Percentiles rank a stretch among this genome's conserved stretches.
Conservation (phyloP, 2,797 vertebrate species). For the Botia kubotai region DNA sequence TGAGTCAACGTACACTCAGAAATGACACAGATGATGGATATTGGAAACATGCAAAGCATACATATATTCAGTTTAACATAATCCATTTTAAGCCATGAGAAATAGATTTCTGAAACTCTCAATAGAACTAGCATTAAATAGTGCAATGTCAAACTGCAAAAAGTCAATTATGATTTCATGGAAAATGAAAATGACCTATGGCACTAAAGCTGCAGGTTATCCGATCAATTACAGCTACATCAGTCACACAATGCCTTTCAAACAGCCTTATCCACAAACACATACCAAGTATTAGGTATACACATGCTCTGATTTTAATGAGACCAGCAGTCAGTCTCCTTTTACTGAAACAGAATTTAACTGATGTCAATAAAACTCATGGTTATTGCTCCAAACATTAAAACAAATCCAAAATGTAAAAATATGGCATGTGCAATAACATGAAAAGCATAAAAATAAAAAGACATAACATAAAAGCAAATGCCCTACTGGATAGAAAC, state of each 20-base stretch:
- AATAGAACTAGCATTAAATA: neutral
- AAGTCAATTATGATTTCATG: conserved; percentile 10
- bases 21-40: conserved; percentile 10
- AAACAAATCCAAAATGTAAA: neutral
- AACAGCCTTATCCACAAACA: neutral
- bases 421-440: neutral
- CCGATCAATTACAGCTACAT: neutral
- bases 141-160: conserved; percentile 1
- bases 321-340: neutral
- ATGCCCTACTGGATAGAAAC: no score
- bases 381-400: neutral
- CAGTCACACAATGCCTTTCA: neutral
- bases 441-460: neutral
- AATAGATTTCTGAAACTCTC: neutral
- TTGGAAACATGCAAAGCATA: conserved; percentile 16
- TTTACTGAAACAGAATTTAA: neutral
- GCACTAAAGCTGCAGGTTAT: neutral
- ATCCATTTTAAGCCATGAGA: conserved; percentile 10
- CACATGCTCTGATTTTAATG: no score
- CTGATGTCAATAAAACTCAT: neutral
- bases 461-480: no score
- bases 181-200: conserved; percentile 14
- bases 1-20: neutral
- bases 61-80: neutral
- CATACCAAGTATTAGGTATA: no score